Evolutionary conservation across 2,797 vertebrate species (phyloP).

Genomic region (Antennarius maculatus): DNA sequence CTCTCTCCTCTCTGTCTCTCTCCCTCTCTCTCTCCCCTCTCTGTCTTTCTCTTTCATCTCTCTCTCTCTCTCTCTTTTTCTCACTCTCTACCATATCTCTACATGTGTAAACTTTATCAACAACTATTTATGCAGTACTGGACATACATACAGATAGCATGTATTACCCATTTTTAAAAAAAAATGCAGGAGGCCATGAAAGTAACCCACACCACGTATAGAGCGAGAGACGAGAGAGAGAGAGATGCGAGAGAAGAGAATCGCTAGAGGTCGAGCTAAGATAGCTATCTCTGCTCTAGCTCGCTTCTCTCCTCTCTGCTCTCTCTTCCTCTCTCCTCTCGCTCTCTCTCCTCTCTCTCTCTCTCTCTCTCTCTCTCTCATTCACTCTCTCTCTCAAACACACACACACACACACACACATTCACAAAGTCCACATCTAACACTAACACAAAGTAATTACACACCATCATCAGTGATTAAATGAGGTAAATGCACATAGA

Average conservation of each 20-base stretch:
- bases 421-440: slow-evolving; percentile 2
- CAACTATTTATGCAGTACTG: background rate
- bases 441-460: background rate
- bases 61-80: slow-evolving; percentile 8
- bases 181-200: slow-evolving; percentile 3
- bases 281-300: too few species aligned
- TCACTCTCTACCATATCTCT: background rate
- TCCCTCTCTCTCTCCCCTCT: slow-evolving; percentile 10
- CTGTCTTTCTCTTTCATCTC: slow-evolving; percentile 3
- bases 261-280: too few species aligned
- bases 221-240: too few species aligned
- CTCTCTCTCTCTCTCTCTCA: background rate
- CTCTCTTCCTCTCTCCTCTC: background rate
- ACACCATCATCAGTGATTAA: background rate
- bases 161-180: slow-evolving; percentile 7
- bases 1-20: too few species aligned
- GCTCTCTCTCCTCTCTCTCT: background rate
- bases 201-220: background rate
- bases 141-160: background rate
- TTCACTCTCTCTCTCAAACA: background rate
- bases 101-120: slow-evolving; percentile 9
- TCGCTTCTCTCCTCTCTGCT: too few species aligned
- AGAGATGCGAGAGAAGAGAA: too few species aligned
- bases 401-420: slow-evolving; percentile 4
- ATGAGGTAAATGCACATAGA: slow-evolving; percentile 15